Percentiles rank a stretch among this genome's conserved stretches.
These are phyloP conservation scores for Heliconius hermathena DNA, from an alignment of 1,140 invertebrate species.

Conservation along the genomic window DNA sequence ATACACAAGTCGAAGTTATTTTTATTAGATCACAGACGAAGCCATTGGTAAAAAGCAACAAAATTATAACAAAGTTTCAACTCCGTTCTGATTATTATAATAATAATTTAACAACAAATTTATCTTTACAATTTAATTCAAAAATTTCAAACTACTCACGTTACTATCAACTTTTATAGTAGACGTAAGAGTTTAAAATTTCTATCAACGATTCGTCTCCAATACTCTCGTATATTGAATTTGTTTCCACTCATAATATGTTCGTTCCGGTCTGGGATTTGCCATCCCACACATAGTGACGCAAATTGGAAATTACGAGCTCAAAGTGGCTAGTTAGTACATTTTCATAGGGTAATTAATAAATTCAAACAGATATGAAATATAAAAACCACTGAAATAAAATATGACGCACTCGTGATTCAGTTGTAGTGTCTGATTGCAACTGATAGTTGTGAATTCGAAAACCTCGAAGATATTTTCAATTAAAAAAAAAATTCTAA, in stretches of 20 bases:
- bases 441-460: no score
- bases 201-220: not conserved
- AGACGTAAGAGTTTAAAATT: not conserved
- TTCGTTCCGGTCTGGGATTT: conserved; percentile 12
- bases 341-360: conserved; percentile 6
- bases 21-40: no score
- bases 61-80: no score
- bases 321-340: conserved; percentile 5
- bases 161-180: not conserved
- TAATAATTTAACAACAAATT: no score
- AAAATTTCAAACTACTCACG: not conserved
- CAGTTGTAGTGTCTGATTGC: not conserved
- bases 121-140: not conserved
- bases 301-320: conserved; percentile 8
- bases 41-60: no score
- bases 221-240: not conserved
- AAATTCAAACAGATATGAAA: not conserved
- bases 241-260: conserved; percentile 9
- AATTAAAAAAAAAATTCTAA: no score
- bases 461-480: no score
- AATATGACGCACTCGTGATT: not conserved
- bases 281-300: not conserved
- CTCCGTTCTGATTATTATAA: no score
- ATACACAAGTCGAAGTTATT: no score
- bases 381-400: not conserved